Base-by-base conservation (phyloP, 1,140 invertebrate genomes). In the Plectus sambesii region DNA sequence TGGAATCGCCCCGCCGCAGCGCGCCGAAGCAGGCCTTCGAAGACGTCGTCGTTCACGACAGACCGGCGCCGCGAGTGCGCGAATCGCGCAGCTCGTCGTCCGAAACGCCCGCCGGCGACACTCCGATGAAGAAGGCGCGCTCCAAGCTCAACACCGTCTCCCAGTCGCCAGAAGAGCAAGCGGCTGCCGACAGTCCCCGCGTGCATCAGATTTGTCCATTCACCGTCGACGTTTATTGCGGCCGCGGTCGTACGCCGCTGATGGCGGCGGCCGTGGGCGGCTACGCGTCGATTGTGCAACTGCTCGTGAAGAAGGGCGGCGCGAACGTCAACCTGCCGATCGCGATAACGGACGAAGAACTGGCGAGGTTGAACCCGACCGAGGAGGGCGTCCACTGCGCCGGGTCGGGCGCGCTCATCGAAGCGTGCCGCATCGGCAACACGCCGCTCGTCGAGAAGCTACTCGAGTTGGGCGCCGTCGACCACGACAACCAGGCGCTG, bases 401-500 rank as follows among this genome's bases (percentile, higher is more conserved):
- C 49, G 66, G 71, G 8, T 77, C 77, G 8, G 77, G 78, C 1
- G 77, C 81, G 6, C 71, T 86, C 40, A 78, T 81, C 0, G 80
- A 84, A 72, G 84, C 85, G 15, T 82, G 81, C 59, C 74, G 78
- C 23, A 79, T 81, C 38, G 68, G 77, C 38, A 76, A 77, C 38
- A 76, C 81, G 55, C 47, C 63, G 8, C 58, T 72, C 50, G 72
- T 81, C 6, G 81, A 85, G 55, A 68, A 87, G 26, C 68, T 96
- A n/a, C 69, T 96, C 5, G 80, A 81, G 55, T 74, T 82, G 62
- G 85, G 85, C n/a, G 87, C 88, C 2, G 74, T 80, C 9, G 92
- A 96, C 72, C 81, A 85, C 40, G 81, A 87, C 33, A 83, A 84
- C 47, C 78, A 80, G 53, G 87, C 87, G 8, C 72, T 93, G 27